Evolutionary conservation across 2,797 vertebrate genomes (phyloP).

Genomic region (Dromococcyx pavoninus): DNA sequence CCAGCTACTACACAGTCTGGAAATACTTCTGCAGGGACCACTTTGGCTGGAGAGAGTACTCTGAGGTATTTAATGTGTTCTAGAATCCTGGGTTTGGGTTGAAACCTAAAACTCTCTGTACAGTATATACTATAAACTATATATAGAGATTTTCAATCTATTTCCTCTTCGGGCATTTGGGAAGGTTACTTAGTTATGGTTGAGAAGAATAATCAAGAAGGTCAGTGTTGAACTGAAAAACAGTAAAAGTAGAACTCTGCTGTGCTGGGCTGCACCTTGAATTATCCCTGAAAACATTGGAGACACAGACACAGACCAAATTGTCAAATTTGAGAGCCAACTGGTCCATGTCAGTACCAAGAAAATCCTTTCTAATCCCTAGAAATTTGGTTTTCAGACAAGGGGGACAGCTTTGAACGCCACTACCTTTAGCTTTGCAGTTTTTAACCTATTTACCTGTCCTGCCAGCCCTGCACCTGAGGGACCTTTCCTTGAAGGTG

Average conservation of each 20-base stretch:
- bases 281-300: background rate
- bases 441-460: background rate
- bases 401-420: background rate
- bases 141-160: rapidly evolving
- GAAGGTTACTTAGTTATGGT: background rate
- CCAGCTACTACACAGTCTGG: slow-evolving; percentile 91
- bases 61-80: slow-evolving; percentile 82
- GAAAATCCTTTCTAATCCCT: background rate
- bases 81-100: background rate
- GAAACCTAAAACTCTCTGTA: rapidly evolving
- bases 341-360: background rate
- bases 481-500: background rate
- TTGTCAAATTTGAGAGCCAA: background rate
- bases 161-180: background rate
- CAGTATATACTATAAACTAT: rapidly evolving
- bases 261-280: background rate
- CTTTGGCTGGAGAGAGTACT: slow-evolving; percentile 99
- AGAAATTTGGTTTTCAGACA: background rate
- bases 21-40: slow-evolving; percentile 99
- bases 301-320: background rate
- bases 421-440: background rate
- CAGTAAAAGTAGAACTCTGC: background rate
- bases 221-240: background rate
- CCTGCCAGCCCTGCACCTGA: background rate
- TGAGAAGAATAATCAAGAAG: background rate